phyloP scores from a whole-genome alignment of 2,797 vertebrate genomes.

The Cephalopachus bancanus region DNA sequence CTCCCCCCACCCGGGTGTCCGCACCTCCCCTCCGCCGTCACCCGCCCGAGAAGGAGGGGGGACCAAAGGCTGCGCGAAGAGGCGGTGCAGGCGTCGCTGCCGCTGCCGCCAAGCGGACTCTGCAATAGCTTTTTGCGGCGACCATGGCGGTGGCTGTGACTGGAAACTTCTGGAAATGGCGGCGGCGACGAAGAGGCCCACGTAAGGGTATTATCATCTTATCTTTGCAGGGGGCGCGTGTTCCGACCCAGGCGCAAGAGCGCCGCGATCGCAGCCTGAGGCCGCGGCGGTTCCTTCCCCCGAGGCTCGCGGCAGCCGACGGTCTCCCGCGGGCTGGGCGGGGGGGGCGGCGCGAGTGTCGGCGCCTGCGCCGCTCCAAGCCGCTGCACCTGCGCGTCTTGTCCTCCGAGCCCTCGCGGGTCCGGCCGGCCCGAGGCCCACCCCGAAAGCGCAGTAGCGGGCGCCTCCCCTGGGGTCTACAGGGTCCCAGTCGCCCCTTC shows the following conservation, averaged over 20 bases:
- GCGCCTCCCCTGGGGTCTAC: background rate
- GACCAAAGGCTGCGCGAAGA: background rate
- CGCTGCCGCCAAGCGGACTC: background rate
- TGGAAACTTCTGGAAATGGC: constrained; percentile 88
- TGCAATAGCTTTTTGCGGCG: background rate
- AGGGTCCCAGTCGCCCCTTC: background rate
- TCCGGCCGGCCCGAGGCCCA: background rate
- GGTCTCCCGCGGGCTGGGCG: background rate
- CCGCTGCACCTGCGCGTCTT: constrained; percentile 73
- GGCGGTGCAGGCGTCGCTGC: constrained; percentile 55
- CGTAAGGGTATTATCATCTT: background rate
- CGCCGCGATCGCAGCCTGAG: background rate
- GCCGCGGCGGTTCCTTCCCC: background rate
- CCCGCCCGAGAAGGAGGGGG: background rate
- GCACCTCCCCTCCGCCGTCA: background rate
- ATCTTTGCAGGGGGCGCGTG: background rate
- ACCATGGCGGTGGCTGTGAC: constrained; percentile 5
- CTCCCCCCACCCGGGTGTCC: background rate
- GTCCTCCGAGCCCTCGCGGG: too few relatives aligned
- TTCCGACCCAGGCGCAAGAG: too few relatives aligned
- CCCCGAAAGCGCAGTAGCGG: background rate
- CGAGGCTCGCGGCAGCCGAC: fast-evolving
- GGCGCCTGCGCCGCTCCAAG: background rate
- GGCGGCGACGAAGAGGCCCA: constrained; percentile 28
- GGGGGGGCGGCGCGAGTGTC: constrained; percentile 70